Evolutionary conservation across 1,140 invertebrate genomes (phyloP).

Genomic region (Uloborus diversus): DNA sequence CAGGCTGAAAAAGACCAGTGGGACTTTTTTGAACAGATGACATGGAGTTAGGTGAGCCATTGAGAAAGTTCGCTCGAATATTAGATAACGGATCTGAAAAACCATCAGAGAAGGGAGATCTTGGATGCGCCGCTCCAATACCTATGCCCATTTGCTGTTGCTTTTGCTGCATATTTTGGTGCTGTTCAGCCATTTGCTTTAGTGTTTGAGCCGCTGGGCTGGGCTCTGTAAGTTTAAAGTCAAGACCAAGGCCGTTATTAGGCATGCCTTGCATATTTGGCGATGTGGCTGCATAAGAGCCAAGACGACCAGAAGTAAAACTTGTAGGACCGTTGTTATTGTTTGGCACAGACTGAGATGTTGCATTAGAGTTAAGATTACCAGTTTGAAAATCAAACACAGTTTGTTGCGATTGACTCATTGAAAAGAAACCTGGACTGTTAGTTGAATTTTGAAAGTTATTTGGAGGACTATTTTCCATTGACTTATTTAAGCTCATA

Average conservation of each 20-base stretch:
- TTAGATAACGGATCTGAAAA: slow-evolving; percentile 40
- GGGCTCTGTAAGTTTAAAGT: slow-evolving; percentile 62
- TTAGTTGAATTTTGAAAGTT: slow-evolving; percentile 22
- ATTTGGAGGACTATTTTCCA: slow-evolving; percentile 28
- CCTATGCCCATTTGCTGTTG: slow-evolving; percentile 44
- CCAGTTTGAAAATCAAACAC: slow-evolving; percentile 33
- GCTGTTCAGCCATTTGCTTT: slow-evolving; percentile 96
- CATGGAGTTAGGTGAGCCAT: slow-evolving; percentile 17
- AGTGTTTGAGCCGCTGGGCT: slow-evolving; percentile 91
- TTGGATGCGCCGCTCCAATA: background rate
- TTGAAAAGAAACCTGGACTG: slow-evolving; percentile 17
- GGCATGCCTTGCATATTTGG: slow-evolving; percentile 21
- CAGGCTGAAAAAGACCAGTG: slow-evolving; percentile 22
- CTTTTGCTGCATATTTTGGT: slow-evolving; percentile 82
- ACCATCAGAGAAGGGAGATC: slow-evolving; percentile 45
- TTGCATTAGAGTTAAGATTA: background rate
- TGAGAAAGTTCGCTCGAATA: slow-evolving; percentile 35
- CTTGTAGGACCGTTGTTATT: background rate
- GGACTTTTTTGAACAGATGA: slow-evolving; percentile 38
- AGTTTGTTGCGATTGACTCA: slow-evolving; percentile 20
- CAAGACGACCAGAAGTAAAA: background rate
- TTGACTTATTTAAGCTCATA: slow-evolving; percentile 24
- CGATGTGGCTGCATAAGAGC: slow-evolving; percentile 15
- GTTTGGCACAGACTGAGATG: slow-evolving; percentile 28
- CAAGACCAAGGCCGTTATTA: slow-evolving; percentile 54